These are phyloP conservation scores for Clinocottus analis DNA, from an alignment of 2,113 vertebrate species.

Conservation along the genomic window DNA sequence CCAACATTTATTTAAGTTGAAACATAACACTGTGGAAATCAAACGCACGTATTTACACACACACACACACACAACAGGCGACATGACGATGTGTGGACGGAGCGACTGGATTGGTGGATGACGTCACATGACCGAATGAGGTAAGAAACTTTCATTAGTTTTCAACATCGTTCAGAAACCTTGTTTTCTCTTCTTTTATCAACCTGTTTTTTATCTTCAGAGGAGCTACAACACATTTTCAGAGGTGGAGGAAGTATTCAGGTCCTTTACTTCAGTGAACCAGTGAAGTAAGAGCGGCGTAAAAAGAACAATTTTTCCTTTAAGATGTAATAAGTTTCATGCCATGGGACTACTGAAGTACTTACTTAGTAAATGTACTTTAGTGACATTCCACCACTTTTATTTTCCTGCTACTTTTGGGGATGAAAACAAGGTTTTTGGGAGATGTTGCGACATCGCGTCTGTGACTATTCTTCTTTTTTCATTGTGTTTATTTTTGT, in stretches of 20 bases:
- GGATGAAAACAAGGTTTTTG: slow-evolving; percentile 22
- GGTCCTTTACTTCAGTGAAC: neutral
- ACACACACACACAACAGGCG: slow-evolving; percentile 38
- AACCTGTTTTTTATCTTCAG: neutral
- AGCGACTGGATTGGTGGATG: slow-evolving; percentile 43
- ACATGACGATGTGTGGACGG: slow-evolving; percentile 44
- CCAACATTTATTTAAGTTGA: slow-evolving; percentile 8
- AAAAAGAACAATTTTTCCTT: neutral
- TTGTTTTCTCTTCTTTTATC: neutral
- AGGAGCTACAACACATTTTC: no score
- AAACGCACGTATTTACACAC: slow-evolving; percentile 34
- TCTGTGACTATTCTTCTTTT: slow-evolving; percentile 38
- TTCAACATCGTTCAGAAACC: slow-evolving; percentile 40
- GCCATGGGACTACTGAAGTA: neutral
- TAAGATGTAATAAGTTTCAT: no score
- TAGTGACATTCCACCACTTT: neutral
- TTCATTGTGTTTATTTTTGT: slow-evolving; percentile 36
- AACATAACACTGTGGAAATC: slow-evolving; percentile 22
- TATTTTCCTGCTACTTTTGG: neutral
- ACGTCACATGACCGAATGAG: slow-evolving; percentile 39
- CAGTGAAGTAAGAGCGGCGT: no score
- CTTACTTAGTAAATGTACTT: neutral
- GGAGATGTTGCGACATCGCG: slow-evolving; percentile 6
- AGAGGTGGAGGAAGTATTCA: neutral
- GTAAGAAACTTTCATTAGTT: slow-evolving; percentile 50